A percentile compares a stretch with the other conserved stretches of the same genome.
Conservation (phyloP, 2,888 invertebrate genomes). For the Tetranychus piercei region DNA sequence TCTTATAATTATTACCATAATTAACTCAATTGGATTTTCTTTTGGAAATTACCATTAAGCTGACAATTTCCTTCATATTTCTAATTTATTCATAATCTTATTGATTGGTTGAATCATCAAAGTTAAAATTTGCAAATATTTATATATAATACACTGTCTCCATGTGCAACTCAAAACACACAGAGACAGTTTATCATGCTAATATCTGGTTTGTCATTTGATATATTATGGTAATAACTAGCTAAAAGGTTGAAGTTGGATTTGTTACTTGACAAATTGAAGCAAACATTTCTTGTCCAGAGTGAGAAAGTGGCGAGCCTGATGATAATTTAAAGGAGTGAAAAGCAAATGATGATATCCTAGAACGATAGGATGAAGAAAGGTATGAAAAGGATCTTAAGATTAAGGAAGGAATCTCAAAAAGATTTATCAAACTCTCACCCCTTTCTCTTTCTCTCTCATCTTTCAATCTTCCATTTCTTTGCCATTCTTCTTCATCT, state of each 20-base stretch:
- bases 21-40: too few species aligned
- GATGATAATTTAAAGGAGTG: not conserved
- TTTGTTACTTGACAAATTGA: not conserved
- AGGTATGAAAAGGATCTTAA: not conserved
- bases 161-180: not conserved
- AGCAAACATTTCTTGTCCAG: not conserved
- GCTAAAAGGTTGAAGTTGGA: not conserved
- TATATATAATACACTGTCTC: too few species aligned
- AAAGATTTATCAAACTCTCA: slow-evolving; percentile 8
- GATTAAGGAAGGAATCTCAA: not conserved
- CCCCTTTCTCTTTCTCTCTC: not conserved
- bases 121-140: too few species aligned
- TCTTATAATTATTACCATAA: too few species aligned
- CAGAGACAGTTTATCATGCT: not conserved
- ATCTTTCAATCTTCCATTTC: not conserved
- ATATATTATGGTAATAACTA: not conserved
- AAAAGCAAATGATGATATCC: not conserved
- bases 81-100: too few species aligned
- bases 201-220: not conserved
- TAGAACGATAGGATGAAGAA: not conserved
- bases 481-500: slow-evolving; percentile 6
- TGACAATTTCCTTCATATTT: too few species aligned
- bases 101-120: too few species aligned
- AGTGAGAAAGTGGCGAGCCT: not conserved
- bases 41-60: too few species aligned